Conservation (phyloP, 1,140 invertebrate species). For the Megalonaias nervosa region DNA sequence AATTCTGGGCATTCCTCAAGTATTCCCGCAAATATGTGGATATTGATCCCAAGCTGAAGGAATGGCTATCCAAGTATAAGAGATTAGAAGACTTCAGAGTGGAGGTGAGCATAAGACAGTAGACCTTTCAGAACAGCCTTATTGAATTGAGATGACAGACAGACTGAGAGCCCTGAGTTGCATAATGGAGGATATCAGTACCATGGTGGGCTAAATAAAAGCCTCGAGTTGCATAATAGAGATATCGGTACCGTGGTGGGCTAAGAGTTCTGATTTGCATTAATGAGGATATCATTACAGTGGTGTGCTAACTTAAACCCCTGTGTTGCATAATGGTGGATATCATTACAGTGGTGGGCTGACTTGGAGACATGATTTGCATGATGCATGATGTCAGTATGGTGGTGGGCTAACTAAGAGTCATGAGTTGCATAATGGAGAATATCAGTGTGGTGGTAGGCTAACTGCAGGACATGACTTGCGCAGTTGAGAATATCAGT, state of each 20-base stretch:
- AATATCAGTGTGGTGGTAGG: neutral
- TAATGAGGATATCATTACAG: no score
- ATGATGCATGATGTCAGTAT: neutral
- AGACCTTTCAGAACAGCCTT: neutral
- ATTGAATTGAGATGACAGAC: neutral
- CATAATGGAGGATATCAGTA: neutral
- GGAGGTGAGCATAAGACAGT: constrained; percentile 49
- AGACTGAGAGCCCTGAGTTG: neutral
- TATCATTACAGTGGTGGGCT: neutral
- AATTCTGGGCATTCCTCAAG: constrained; percentile 99
- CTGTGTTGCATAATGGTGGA: no score
- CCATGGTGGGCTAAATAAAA: neutral
- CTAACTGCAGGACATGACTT: no score
- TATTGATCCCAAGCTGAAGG: constrained; percentile 85
- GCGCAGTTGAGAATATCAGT: no score
- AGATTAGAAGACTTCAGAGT: constrained; percentile 91
- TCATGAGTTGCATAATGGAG: neutral
- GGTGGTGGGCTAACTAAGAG: neutral
- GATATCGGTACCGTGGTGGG: neutral
- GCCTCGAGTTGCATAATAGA: neutral
- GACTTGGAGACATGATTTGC: neutral
- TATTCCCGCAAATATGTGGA: constrained; percentile 76
- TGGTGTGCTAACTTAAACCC: no score
- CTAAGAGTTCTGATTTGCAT: no score
- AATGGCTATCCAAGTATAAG: constrained; percentile 90